Conservation (phyloP, 2,113 vertebrate species). For the Zootoca vivipara region DNA sequence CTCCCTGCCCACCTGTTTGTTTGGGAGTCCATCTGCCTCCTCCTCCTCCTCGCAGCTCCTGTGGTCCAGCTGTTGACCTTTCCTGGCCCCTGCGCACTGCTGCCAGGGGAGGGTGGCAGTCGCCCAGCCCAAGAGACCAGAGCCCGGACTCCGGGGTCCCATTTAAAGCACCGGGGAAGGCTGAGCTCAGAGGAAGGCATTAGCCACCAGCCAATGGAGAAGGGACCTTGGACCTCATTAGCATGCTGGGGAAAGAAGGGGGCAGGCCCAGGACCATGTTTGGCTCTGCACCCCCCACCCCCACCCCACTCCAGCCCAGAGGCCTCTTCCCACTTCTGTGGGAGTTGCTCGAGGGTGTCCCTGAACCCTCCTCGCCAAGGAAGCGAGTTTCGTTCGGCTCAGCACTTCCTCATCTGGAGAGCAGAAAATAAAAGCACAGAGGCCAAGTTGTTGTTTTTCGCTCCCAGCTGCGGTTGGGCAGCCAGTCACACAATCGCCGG, state of each 20-base stretch:
- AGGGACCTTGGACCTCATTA: background rate
- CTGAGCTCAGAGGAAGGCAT: slow-evolving; percentile 17
- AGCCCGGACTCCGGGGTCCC: background rate
- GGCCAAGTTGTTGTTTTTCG: too few species aligned
- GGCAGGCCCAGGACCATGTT: background rate
- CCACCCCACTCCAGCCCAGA: background rate
- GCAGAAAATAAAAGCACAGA: too few species aligned
- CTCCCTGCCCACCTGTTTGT: slow-evolving; percentile 2
- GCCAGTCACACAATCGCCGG: too few species aligned
- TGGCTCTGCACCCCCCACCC: background rate
- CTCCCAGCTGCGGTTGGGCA: too few species aligned
- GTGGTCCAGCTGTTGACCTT: background rate
- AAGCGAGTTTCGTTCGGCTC: background rate
- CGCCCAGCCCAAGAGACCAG: slow-evolving; percentile 16
- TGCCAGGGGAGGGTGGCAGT: background rate
- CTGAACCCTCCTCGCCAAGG: background rate
- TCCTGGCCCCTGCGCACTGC: background rate
- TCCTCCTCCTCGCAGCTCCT: too few species aligned
- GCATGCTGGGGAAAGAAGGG: background rate
- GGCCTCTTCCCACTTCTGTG: too few species aligned
- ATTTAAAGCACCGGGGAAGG: slow-evolving; percentile 18
- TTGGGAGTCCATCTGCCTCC: background rate
- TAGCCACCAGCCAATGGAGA: slow-evolving; percentile 7
- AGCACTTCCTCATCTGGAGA: background rate
- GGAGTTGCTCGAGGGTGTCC: background rate